Conservation (phyloP, 2,888 invertebrate genomes). For the Smittia sp. region DNA sequence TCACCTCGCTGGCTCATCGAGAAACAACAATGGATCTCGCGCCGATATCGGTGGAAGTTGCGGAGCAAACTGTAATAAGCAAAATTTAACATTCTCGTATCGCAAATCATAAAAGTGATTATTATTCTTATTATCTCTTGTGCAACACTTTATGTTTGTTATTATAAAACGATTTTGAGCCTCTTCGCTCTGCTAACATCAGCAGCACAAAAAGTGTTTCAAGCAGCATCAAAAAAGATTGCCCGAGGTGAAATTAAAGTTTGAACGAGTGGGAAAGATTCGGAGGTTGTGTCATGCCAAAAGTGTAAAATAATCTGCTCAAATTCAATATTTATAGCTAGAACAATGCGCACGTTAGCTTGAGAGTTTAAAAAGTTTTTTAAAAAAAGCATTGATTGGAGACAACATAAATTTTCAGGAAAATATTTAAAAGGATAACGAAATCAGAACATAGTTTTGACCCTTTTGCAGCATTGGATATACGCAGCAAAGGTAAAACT, state of each 20-base stretch:
- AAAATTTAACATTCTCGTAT: slow-evolving; percentile 23
- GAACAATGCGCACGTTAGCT: too few species aligned
- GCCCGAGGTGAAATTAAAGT: background rate
- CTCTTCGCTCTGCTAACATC: background rate
- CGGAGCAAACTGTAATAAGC: slow-evolving; percentile 22
- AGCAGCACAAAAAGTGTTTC: background rate
- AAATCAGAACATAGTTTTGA: too few species aligned
- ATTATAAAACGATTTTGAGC: slow-evolving; percentile 35
- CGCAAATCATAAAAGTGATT: slow-evolving; percentile 29
- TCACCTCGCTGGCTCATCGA: background rate
- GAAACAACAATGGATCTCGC: background rate
- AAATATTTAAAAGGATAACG: too few species aligned
- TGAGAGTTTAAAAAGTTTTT: too few species aligned
- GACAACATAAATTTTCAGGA: too few species aligned
- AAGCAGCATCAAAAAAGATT: slow-evolving; percentile 1
- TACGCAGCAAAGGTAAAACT: too few species aligned
- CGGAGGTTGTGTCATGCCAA: background rate
- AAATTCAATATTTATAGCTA: too few species aligned
- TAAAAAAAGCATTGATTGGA: too few species aligned
- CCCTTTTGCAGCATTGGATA: too few species aligned
- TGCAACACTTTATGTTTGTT: slow-evolving; percentile 39
- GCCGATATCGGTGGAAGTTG: slow-evolving; percentile 18
- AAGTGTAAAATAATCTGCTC: too few species aligned
- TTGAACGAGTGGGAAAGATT: background rate
- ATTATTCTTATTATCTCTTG: slow-evolving; percentile 36